Evolutionary conservation across 1,140 invertebrate genomes (phyloP), one percentile per base, ranked within the genome.

Genomic region (Lasioglossum baleicum): DNA sequence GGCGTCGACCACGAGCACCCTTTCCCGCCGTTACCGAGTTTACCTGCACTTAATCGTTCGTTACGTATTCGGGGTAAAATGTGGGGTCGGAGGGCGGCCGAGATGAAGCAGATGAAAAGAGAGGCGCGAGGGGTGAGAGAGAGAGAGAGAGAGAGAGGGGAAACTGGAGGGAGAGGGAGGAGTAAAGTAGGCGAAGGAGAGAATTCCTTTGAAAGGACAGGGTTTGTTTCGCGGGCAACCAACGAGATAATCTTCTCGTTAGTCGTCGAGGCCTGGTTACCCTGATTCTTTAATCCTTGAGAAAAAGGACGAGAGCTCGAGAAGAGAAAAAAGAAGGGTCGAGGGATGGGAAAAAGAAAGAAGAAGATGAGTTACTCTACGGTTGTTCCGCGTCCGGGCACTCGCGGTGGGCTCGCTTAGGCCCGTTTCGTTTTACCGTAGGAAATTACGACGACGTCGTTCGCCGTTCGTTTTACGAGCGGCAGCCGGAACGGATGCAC

Each of bases 401-500:
- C 44, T 48, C 44, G 44, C 44, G 44, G 44, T 2, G 35, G 35
- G 35, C 13, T 48, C 44, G 44, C 44, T 48, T 48, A 48, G 31
- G 15, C 20, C n/a, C 0, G 60, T 10, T n/a, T n/a, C 22, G 20
- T 17, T 66, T 75, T 66, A 75, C 31, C n/a, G 31, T 17, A 10
- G 44, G 72, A 76, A 61, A 17, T 31, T 61, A n/a, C 26, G 11
- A 35, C 13, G 31, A 26, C 2, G 26, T 26, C 40, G 60, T 4
- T 20, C 40, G 63, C 3, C 51, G 64, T 84, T 76, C 51, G n/a
- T 58, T 80, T 84, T 84, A 76, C 64, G 77, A 72, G 56, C 58
- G 53, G 67, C 82, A 40, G 26, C 20, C 65, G 63, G 60, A 60
- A 82, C 76, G 64, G n/a, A 66, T 85, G 80, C 83, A 75, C 79